Evolutionary conservation across 2,797 vertebrate species (phyloP).

Genomic region (Acanthurus lineatus): DNA sequence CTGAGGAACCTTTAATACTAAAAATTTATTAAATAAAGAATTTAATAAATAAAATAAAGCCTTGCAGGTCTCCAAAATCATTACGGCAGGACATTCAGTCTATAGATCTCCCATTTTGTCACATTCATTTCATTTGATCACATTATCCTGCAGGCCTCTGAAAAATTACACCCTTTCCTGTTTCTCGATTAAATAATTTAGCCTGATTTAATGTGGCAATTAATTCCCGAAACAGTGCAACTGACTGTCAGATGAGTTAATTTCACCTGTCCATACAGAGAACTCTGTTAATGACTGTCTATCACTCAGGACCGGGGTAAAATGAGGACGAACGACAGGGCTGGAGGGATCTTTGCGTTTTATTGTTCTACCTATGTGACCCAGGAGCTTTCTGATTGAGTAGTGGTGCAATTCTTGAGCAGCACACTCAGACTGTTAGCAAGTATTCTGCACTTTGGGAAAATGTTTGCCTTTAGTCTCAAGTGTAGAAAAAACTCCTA

Average conservation of each 20-base stretch:
- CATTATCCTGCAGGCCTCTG: conserved; percentile 39
- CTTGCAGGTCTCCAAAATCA: conserved; percentile 29
- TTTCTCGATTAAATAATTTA: conserved; percentile 57
- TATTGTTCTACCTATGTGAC: conserved; percentile 22
- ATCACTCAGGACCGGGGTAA: conserved; percentile 49
- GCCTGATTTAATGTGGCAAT: conserved; percentile 65
- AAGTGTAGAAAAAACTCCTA: neutral
- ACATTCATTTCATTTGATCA: conserved; percentile 53
- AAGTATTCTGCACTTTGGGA: neutral
- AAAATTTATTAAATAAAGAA: conserved; percentile 20
- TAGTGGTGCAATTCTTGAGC: neutral
- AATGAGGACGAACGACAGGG: conserved; percentile 38
- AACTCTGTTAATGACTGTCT: conserved; percentile 38
- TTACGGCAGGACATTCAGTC: conserved; percentile 21
- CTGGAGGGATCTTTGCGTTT: conserved; percentile 48
- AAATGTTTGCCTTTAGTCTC: neutral
- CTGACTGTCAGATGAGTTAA: conserved; percentile 48
- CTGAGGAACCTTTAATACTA: neutral
- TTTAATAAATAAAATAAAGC: conserved; percentile 24
- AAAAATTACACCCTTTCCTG: conserved; percentile 47
- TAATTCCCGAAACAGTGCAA: conserved; percentile 42
- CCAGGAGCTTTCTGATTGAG: conserved; percentile 33
- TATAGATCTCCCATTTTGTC: conserved; percentile 37
- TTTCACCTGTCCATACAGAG: conserved; percentile 53
- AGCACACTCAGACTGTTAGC: conserved; percentile 4